Evolutionary conservation across 2,113 vertebrate species (phyloP), one percentile per base, ranked within the genome.

Genomic region (Siniperca knerii): DNA sequence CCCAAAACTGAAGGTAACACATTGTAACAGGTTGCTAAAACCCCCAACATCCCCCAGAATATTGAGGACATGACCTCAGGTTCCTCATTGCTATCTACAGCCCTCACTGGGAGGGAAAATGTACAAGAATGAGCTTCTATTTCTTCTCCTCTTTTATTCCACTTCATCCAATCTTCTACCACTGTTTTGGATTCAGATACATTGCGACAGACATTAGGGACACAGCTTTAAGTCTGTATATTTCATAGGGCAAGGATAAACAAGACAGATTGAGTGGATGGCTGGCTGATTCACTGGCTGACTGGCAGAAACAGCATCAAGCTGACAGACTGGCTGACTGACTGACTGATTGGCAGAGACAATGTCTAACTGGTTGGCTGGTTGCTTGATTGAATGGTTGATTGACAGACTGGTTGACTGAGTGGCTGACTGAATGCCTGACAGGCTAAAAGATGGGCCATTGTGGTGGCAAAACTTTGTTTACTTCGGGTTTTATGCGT

Each of bases 251-350:
- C 46, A 64, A 25, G 52, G 67, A 84, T 68, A 75, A 84, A 84
- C 75, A 65, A 82, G 77, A 86, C 78, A 83, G 84, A 73, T 46
- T 65, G 73, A 71, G 65, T 71, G 67, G 67, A 60, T 71, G 76
- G 79, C 61, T 61, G 79, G 15, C 62, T 72, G 78, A 67, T 79
- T 88, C 50, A 52, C 70, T 60, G 50, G 44, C 68, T 81, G 85
- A 78, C 73, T 87, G 79, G 62, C 82, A 81, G 80, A 61, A 79
- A 89, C 48, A 73, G 58, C 60, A 72, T 83, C 65, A 35, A 29
- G 44, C 62, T 54, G 69, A 84, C 76, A 60, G 70, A 77, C 85
- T 69, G 57, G 54, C 77, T 71, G 80, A 50, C 69, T 77, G 73
- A 25, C 65, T 57, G 42, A 23, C 40, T 78, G 83, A 85, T 29